Evolutionary conservation across 2,797 vertebrate species (phyloP), one percentile per base, ranked within the genome.

Genomic region (Champsocephalus gunnari): DNA sequence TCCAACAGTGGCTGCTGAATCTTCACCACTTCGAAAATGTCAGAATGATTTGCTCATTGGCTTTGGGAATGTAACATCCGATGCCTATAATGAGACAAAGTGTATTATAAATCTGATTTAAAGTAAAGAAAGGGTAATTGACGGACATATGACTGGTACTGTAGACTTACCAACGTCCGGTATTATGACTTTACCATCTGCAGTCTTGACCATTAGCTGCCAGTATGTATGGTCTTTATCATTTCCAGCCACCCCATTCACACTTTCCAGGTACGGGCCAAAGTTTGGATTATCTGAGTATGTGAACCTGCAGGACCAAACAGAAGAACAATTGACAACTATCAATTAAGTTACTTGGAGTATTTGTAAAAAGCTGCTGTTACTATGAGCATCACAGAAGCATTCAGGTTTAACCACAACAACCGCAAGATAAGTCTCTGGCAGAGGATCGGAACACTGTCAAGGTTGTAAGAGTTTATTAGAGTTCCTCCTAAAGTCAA

Each of bases 21-120:
- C 54, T 73, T 90, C 63, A 89, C 74, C 71, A 92, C 1, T 3
- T 85, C 10, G 78, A 79, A 19, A 83, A 91, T 8, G 78, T 89
- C 60, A 94, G 85, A 64, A 91, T 87, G 19, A 94, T 86, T 64
- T 66, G 32, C 2, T 92, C 85, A 1, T 81, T 16, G 14, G 16
- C 32, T 0, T n/a, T 54, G 12, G 93, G 93, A 66, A 93, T 82
- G 71, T 86, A 92, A 43, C 90, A 94, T 28, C 92, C 92, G 28
- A 94, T 87, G 11, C 93, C 93, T 94, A 85, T 28, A 38, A 38
- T 38, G 34, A 38, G 6, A 9, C 32, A 0, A 0, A n/a, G 2
- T 11, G 9, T 21, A 3, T 79, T 48, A 44, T 3, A 4, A 4
- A 51, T 38, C 9, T 24, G 11, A 41, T 61, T 12, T 3, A 38